Conservation (phyloP, 2,888 invertebrate species). For the Cerastoderma edule region DNA sequence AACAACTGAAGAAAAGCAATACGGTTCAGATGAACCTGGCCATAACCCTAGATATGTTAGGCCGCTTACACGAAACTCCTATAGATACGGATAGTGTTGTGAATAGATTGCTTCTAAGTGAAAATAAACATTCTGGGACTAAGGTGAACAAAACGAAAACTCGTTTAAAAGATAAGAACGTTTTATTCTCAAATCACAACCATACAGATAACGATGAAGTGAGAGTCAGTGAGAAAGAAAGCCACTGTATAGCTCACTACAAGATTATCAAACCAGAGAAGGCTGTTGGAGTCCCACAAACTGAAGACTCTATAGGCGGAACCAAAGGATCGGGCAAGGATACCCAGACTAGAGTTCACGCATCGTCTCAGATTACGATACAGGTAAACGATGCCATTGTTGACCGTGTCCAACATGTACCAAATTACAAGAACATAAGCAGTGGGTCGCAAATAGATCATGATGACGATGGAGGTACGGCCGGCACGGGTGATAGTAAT, state of each 20-base stretch:
- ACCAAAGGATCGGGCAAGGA: not conserved
- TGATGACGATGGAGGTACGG: too few species aligned
- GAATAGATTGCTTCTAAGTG: too few species aligned
- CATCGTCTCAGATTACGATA: slow-evolving; percentile 16
- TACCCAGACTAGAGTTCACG: not conserved
- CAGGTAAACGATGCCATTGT: slow-evolving; percentile 9
- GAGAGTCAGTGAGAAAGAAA: not conserved
- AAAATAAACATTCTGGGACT: too few species aligned
- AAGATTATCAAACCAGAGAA: too few species aligned
- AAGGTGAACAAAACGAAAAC: too few species aligned
- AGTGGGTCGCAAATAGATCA: too few species aligned
- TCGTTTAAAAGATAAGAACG: too few species aligned
- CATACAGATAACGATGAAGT: not conserved
- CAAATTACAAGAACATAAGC: too few species aligned
- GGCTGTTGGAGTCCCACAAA: too few species aligned
- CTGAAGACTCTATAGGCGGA: too few species aligned
- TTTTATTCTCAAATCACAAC: not conserved
- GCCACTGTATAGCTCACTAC: too few species aligned
- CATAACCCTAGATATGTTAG: slow-evolving; percentile 16
- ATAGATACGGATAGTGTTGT: slow-evolving; percentile 2
- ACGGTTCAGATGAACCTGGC: slow-evolving; percentile 14
- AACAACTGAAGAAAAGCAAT: slow-evolving; percentile 4
- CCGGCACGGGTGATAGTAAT: too few species aligned
- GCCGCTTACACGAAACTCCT: slow-evolving; percentile 8
- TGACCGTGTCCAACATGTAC: not conserved